Evolutionary conservation across 2,888 invertebrate genomes (phyloP).

Genomic region (Brachypalpus laphriformis): DNA sequence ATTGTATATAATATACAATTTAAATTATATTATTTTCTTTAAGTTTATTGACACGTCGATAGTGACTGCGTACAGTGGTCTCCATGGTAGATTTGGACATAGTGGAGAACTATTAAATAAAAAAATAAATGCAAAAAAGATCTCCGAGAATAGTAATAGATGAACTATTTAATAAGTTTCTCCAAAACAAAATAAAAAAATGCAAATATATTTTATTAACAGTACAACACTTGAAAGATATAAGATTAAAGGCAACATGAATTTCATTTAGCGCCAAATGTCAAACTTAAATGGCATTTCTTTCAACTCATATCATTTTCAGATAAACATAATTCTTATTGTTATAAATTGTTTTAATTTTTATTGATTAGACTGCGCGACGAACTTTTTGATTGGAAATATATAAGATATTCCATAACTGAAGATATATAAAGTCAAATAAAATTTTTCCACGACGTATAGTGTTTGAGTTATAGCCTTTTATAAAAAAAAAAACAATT

Average conservation of each 20-base stretch:
- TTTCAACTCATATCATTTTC: slow-evolving; percentile 55
- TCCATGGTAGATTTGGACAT: slow-evolving; percentile 83
- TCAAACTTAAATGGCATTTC: slow-evolving; percentile 73
- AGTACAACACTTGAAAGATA: slow-evolving; percentile 32
- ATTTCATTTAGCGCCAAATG: slow-evolving; percentile 46
- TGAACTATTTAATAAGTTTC: slow-evolving; percentile 77
- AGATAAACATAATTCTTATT: slow-evolving; percentile 18
- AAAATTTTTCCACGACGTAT: too few relatives aligned
- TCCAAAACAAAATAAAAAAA: slow-evolving; percentile 16
- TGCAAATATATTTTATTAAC: slow-evolving; percentile 29
- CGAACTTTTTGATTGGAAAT: too few relatives aligned
- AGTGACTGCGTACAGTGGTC: slow-evolving; percentile 83
- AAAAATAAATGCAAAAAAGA: slow-evolving; percentile 63
- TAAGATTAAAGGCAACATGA: slow-evolving; percentile 6
- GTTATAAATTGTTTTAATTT: background rate
- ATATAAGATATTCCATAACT: too few relatives aligned
- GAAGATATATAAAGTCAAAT: too few relatives aligned
- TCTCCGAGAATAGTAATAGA: slow-evolving; percentile 72
- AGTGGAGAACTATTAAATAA: slow-evolving; percentile 76
- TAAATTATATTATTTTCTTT: slow-evolving; percentile 30
- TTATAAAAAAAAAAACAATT: too few relatives aligned
- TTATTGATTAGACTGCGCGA: too few relatives aligned
- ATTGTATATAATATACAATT: slow-evolving; percentile 38
- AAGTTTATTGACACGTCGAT: slow-evolving; percentile 67
- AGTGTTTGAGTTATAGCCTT: too few relatives aligned